A percentile compares a stretch with the other conserved stretches of the same genome.
phyloP scores from a whole-genome alignment of 2,113 vertebrate genomes.

The Bothrops jararaca region DNA sequence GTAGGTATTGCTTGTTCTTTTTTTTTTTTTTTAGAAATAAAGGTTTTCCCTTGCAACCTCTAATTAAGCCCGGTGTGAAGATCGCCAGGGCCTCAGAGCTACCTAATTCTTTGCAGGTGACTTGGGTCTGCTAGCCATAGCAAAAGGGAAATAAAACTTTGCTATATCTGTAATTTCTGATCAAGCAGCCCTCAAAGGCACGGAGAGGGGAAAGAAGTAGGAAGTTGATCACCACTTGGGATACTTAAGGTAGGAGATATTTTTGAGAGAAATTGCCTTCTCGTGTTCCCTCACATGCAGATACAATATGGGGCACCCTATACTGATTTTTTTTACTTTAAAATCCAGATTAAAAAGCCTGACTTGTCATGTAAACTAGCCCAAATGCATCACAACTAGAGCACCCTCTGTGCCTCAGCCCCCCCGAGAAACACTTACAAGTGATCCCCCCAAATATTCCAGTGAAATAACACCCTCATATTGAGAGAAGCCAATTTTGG shows the following conservation, averaged over 20 bases:
- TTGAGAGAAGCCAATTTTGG: neutral
- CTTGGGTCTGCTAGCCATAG: conserved; percentile 57
- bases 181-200: conserved; percentile 48
- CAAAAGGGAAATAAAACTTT: conserved; percentile 34
- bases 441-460: neutral
- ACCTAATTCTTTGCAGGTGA: conserved; percentile 88
- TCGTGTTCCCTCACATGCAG: neutral
- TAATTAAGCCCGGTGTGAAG: conserved; percentile 86
- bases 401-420: neutral
- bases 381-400: neutral
- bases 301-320: neutral
- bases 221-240: too few relatives aligned
- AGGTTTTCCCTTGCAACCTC: conserved; percentile 73
- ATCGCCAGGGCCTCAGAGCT: conserved; percentile 75
- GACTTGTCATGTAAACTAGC: neutral
- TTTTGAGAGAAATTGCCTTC: neutral
- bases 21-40: conserved; percentile 7
- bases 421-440: neutral
- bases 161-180: conserved; percentile 31
- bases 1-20: conserved; percentile 71
- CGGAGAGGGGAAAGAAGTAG: conserved; percentile 13
- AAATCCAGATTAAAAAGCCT: neutral
- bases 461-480: neutral
- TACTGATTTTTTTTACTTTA: neutral
- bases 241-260: neutral